Base-by-base conservation (phyloP, 2,888 invertebrate genomes). In the Falcaria lacertinaria region DNA sequence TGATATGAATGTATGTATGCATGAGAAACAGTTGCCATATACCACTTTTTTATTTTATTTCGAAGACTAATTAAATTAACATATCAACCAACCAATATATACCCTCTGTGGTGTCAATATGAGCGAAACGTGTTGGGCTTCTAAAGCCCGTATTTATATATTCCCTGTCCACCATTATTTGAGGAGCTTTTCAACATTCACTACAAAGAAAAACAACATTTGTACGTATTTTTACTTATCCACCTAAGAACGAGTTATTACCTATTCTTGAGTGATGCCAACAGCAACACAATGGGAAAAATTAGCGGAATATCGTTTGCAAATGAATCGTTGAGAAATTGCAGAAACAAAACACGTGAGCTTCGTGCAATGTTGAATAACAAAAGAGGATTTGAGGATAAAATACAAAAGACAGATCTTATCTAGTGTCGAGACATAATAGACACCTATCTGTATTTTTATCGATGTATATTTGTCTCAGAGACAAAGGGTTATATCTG, bases 21-120 rank as follows among this genome's bases (percentile, higher is more conserved):
- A n/a, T n/a, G n/a, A n/a, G n/a, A n/a, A n/a, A n/a, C n/a, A n/a
- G n/a, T n/a, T n/a, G n/a, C n/a, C n/a, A n/a, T n/a, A n/a, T n/a
- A n/a, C n/a, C n/a, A n/a, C n/a, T n/a, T n/a, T n/a, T n/a, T n/a
- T n/a, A n/a, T n/a, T n/a, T n/a, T n/a, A n/a, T n/a, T n/a, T n/a
- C n/a, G n/a, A n/a, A n/a, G n/a, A n/a, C n/a, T n/a, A n/a, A n/a
- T n/a, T n/a, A n/a, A n/a, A n/a, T n/a, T n/a, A n/a, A n/a, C n/a
- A n/a, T n/a, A n/a, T n/a, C n/a, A n/a, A n/a, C n/a, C n/a, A n/a
- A n/a, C n/a, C n/a, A n/a, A n/a, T n/a, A n/a, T n/a, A n/a, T n/a
- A n/a, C n/a, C n/a, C n/a, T n/a, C n/a, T n/a, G n/a, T n/a, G n/a
- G 43, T 22, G 40, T 2, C 39, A 41, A 40, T 52, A 22, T 22